phyloP scores from a whole-genome alignment of 2,797 vertebrate species.

The Echeneis naucrates region DNA sequence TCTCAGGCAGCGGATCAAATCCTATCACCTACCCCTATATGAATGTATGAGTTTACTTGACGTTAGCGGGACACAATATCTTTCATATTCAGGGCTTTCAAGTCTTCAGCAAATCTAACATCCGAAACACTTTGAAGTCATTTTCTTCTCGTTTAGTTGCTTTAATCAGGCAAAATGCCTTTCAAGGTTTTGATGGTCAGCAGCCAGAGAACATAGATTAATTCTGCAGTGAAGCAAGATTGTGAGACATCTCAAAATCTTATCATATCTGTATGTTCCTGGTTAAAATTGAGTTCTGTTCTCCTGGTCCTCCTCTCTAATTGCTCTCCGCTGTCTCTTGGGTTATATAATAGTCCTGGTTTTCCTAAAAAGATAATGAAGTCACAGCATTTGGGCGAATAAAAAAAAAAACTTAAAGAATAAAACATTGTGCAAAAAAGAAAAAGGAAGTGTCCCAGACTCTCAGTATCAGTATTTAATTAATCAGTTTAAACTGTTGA shows the following conservation, averaged over 20 bases:
- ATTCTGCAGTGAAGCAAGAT: conserved; percentile 29
- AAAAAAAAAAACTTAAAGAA: conserved; percentile 8
- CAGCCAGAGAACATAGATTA: conserved; percentile 53
- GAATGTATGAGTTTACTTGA: conserved; percentile 54
- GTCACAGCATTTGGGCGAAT: background rate
- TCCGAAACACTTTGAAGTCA: conserved; percentile 63
- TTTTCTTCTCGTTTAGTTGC: conserved; percentile 42
- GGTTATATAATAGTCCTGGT: conserved; percentile 25
- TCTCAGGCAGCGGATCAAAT: conserved; percentile 64
- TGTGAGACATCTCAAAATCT: conserved; percentile 35
- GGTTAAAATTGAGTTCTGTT: conserved; percentile 38
- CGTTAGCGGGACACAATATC: conserved; percentile 63
- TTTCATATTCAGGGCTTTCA: conserved; percentile 57
- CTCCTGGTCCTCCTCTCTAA: conserved; percentile 48
- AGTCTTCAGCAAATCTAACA: conserved; percentile 54
- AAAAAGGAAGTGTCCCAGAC: background rate
- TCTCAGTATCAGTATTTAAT: background rate
- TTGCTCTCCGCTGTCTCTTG: conserved; percentile 46
- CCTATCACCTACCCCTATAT: conserved; percentile 60
- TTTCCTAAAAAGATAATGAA: conserved; percentile 20
- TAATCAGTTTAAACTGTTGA: background rate
- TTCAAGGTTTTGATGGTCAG: conserved; percentile 49
- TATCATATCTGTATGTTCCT: conserved; percentile 35
- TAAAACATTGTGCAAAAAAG: conserved; percentile 1
- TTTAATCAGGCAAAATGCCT: conserved; percentile 67